A percentile compares a stretch with the other conserved stretches of the same genome.
phyloP scores from a whole-genome alignment of 1,140 invertebrate genomes.

The Ganaspis sp. region DNA sequence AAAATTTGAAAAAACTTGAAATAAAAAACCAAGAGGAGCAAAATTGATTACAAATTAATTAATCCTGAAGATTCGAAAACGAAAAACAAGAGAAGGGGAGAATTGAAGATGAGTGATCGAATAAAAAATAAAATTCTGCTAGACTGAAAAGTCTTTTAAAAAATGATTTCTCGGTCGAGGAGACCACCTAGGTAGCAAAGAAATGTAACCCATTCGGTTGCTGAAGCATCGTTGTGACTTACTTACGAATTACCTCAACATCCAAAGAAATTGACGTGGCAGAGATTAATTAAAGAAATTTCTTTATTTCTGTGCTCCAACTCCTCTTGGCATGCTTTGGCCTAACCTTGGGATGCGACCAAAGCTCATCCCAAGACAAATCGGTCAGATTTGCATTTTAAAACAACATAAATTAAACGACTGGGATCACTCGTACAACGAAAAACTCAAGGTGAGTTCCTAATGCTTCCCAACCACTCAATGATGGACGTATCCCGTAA shows the following conservation, averaged over 20 bases:
- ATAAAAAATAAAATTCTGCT: slow-evolving; percentile 55
- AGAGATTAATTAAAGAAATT: slow-evolving; percentile 62
- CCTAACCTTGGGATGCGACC: slow-evolving; percentile 22
- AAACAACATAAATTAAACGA: slow-evolving; percentile 57
- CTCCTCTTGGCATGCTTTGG: slow-evolving; percentile 5
- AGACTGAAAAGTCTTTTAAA: slow-evolving; percentile 59
- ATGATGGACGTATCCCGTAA: background rate
- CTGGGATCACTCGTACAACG: slow-evolving; percentile 4
- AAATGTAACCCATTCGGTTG: slow-evolving; percentile 34
- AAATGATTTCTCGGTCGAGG: slow-evolving; percentile 50
- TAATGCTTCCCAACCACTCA: background rate
- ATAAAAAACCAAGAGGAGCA: too few species aligned
- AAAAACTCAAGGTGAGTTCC: slow-evolving; percentile 39
- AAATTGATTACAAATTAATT: too few species aligned
- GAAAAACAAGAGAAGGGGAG: background rate
- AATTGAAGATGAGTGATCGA: slow-evolving; percentile 52
- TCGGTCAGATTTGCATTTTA: slow-evolving; percentile 60
- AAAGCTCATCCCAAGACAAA: slow-evolving; percentile 47
- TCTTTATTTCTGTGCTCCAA: slow-evolving; percentile 44
- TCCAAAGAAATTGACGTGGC: slow-evolving; percentile 59
- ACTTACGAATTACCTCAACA: slow-evolving; percentile 40
- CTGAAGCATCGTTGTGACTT: slow-evolving; percentile 40
- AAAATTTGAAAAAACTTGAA: too few species aligned
- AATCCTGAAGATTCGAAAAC: too few species aligned
- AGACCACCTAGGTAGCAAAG: slow-evolving; percentile 62